Percentiles rank a stretch among this genome's conserved stretches.
Evolutionary conservation across 2,113 vertebrate genomes (phyloP).

Genomic region (Chloroceryle aenea): DNA sequence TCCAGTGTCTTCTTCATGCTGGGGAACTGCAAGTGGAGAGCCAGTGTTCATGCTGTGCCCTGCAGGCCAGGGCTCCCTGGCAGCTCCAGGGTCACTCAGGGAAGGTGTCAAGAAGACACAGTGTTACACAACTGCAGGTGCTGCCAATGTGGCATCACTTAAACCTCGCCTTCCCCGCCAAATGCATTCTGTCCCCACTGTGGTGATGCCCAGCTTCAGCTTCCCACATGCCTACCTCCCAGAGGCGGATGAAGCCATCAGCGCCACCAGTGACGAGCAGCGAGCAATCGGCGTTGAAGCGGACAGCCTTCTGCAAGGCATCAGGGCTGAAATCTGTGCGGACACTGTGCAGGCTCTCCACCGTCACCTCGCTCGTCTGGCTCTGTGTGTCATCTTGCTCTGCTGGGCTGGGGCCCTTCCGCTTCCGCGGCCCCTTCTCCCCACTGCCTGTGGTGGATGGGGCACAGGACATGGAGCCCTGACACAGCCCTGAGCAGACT

Average conservation of each 20-base stretch:
- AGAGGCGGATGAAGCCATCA: slow-evolving; percentile 87
- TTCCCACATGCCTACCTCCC: slow-evolving; percentile 81
- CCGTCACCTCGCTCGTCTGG: slow-evolving; percentile 71
- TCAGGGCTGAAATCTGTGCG: slow-evolving; percentile 89
- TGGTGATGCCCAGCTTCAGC: accelerated
- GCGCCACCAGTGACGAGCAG: slow-evolving; percentile 89
- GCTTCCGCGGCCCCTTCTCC: slow-evolving; percentile 65
- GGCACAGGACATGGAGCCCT: background rate
- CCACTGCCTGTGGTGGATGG: slow-evolving; percentile 23
- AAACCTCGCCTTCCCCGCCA: accelerated
- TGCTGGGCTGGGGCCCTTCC: background rate
- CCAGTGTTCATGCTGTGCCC: accelerated
- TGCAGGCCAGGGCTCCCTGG: background rate
- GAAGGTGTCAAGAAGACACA: background rate
- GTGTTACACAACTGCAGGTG: accelerated
- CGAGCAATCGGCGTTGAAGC: slow-evolving; percentile 84
- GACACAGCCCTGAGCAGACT: background rate
- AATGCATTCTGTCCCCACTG: accelerated
- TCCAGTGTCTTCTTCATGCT: slow-evolving; percentile 88
- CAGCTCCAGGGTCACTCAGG: accelerated
- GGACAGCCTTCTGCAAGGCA: slow-evolving; percentile 88
- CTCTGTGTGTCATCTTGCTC: slow-evolving; percentile 51
- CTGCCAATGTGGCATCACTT: accelerated
- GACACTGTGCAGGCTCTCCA: slow-evolving; percentile 80
- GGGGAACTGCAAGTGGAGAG: slow-evolving; percentile 80